Evolutionary conservation across 2,888 invertebrate genomes (phyloP), one percentile per base, ranked within the genome.

Genomic region (Trichopria drosophilae): DNA sequence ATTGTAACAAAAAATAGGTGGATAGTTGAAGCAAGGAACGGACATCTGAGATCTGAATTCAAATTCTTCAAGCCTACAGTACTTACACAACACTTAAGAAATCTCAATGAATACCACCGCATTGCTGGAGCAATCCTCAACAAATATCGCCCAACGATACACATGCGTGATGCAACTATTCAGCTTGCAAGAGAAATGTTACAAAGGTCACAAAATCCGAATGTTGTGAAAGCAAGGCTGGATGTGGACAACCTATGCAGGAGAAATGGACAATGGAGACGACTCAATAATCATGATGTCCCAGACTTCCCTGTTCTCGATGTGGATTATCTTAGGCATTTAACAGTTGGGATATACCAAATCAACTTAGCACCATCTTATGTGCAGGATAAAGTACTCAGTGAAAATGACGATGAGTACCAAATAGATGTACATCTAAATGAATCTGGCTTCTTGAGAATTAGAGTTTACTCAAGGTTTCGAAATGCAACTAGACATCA

Each of bases 61-160:
- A 22, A 44, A n/a, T n/a, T n/a, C n/a, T n/a, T n/a, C n/a, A n/a
- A n/a, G n/a, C n/a, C n/a, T n/a, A n/a, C n/a, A n/a, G n/a, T n/a
- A n/a, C n/a, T n/a, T n/a, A n/a, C n/a, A n/a, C n/a, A n/a, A n/a
- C 24, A 51, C 26, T 32, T 51, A 10, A 16, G 36, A 6, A 37
- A 47, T 15, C 45, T 56, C 44, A n/a, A n/a, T n/a, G n/a, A n/a
- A n/a, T n/a, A n/a, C n/a, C 45, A 43, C 26, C 26, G 24, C 2
- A 58, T 52, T 31, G 52, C 44, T 37, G 49, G 50, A 18, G 57
- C 35, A 3, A 39, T 55, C 3, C 47, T 58, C 36, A 55, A 58
- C 23, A 41, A 36, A 39, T 57, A 52, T 49, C 37, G 32, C 24
- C 26, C 28, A 4, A n/a, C 36, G 6, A 40, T 45, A 15, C 28